Evolutionary conservation across 2,797 vertebrate genomes (phyloP).

Genomic region (Lepus townsendii): DNA sequence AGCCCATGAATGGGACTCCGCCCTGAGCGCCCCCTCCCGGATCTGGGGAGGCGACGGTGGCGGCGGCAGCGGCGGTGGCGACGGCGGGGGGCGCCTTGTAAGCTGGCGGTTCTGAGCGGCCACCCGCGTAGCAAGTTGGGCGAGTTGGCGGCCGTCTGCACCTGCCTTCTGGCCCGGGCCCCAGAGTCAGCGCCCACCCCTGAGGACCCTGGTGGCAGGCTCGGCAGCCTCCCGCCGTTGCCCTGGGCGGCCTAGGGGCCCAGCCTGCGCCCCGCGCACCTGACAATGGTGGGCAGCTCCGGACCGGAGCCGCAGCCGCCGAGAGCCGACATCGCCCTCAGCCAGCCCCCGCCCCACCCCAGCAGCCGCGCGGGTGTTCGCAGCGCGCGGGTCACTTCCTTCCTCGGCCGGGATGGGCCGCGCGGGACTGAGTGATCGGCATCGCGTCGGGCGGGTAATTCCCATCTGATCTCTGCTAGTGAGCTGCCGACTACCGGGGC

Average conservation of each 20-base stretch:
- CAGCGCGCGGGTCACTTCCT: constrained; percentile 82
- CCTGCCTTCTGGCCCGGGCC: constrained; percentile 50
- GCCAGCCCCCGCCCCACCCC: constrained; percentile 74
- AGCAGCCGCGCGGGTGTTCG: constrained; percentile 68
- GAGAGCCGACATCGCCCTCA: constrained; percentile 65
- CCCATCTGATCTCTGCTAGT: constrained; percentile 70
- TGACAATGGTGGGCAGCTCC: constrained; percentile 81
- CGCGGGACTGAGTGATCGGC: constrained; percentile 64
- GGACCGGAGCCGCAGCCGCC: constrained; percentile 77
- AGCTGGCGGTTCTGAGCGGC: constrained; percentile 6
- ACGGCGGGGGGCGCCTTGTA: constrained; percentile 5
- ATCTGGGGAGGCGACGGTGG: constrained; percentile 47
- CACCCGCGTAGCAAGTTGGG: constrained; percentile 80
- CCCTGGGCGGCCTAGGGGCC: constrained; percentile 52
- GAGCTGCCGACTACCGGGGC: constrained; percentile 71
- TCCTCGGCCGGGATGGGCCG: constrained; percentile 75
- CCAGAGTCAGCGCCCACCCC: constrained; percentile 52
- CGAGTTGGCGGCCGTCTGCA: constrained; percentile 74
- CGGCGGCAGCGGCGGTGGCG: not conserved
- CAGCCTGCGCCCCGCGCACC: constrained; percentile 40
- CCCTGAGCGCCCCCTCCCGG: constrained; percentile 83
- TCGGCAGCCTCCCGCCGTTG: not conserved
- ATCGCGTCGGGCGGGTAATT: constrained; percentile 62
- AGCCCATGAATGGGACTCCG: constrained; percentile 82
- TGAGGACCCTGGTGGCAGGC: not conserved